Evolutionary conservation across 2,797 vertebrate species (phyloP).

Genomic region (Macropodus opercularis): DNA sequence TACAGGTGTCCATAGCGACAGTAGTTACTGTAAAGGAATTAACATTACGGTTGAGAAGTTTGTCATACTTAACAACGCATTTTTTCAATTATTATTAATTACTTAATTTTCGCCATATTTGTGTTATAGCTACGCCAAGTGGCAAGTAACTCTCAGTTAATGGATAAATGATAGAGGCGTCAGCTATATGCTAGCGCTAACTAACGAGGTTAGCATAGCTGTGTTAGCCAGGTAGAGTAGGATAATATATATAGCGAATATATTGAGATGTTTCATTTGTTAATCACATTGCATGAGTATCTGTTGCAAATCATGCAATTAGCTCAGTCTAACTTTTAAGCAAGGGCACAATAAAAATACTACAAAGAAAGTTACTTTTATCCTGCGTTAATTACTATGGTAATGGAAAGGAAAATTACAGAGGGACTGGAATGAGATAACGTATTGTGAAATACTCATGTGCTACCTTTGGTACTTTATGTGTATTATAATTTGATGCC

Average conservation of each 20-base stretch:
- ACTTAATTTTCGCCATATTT: background rate
- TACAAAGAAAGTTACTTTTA: background rate
- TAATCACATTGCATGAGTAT: background rate
- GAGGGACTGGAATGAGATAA: too few species aligned
- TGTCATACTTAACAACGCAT: background rate
- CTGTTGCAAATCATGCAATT: background rate
- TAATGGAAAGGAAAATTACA: background rate
- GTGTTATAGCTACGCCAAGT: background rate
- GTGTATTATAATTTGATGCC: too few species aligned
- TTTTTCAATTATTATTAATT: background rate
- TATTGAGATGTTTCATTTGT: too few species aligned
- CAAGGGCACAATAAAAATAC: background rate
- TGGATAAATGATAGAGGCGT: background rate
- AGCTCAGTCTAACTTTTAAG: background rate
- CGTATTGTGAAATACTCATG: too few species aligned
- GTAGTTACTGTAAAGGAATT: too few species aligned
- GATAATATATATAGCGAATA: too few species aligned
- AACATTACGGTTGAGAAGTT: too few species aligned
- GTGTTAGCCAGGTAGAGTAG: background rate
- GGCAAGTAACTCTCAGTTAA: too few species aligned
- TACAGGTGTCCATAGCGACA: background rate
- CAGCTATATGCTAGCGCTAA: background rate
- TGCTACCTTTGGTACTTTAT: too few species aligned
- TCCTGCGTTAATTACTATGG: background rate
- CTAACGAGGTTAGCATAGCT: too few species aligned